Evolutionary conservation across 1,140 invertebrate species (phyloP), one percentile per base, ranked within the genome.

Genomic region (Magallana ariakensis): DNA sequence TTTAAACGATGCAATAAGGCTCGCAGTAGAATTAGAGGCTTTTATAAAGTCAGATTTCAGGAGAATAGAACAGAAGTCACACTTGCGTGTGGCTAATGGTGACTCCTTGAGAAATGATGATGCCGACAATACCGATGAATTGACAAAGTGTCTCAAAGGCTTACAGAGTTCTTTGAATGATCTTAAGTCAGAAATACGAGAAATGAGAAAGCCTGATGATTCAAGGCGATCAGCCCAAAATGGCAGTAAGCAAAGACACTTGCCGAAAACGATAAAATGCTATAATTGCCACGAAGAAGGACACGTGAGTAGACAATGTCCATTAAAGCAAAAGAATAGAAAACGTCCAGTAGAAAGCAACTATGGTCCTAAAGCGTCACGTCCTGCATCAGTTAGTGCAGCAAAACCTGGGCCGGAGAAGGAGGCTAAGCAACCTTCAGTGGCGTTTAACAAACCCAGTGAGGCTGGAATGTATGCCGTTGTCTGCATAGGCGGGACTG

Each of bases 1-100:
- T 81, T 81, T 46, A 33, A 54, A 81, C 16, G 80, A 33, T 53
- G 80, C 80, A 81, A 81, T 81, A 7, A 0, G 33, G 11, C 46
- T 81, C 22, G 80, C 80, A 8, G 80, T 81, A 8, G 80, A 81
- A 81, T 81, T 81, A 53, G 80, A 33, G 26, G 80, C 80, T 0
- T 81, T 81, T 81, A 33, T 53, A 54, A 54, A 33, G 15, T 81
- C 80, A 58, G 1, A 58, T 58, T 16, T 58, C 10, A 58, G 16
- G 57, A 58, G 57, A 58, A 58, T 7, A 8, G 57, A 58, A 1
- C 57, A 58, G 16, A 58, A 13, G 57, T 58, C 57, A 58, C 57
- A 58, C 16, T 8, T 58, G 16, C 57, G 7, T 58, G 57, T 58
- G 11, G 57, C 16, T 58, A 16, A 10, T 13, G 1, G 16, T 58